These are phyloP conservation scores for Hylyphantes graminicola DNA, from an alignment of 1,140 invertebrate species.

Conservation along the genomic window DNA sequence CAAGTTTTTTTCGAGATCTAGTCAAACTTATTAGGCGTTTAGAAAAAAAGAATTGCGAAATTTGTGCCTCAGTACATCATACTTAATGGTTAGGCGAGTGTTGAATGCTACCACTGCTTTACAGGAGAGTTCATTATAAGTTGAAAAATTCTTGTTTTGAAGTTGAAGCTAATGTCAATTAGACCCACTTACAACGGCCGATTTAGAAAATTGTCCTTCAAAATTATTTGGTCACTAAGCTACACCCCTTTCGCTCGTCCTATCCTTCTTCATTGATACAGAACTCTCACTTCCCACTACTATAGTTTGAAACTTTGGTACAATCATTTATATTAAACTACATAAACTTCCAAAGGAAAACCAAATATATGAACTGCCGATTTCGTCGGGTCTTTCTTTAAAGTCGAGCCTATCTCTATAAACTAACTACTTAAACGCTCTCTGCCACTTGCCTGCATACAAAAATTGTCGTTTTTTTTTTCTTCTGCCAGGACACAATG, in stretches of 20 bases:
- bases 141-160: too few species aligned
- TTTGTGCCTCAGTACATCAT: not conserved
- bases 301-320: not conserved
- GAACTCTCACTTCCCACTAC: too few species aligned
- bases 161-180: too few species aligned
- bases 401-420: conserved; percentile 15
- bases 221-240: too few species aligned
- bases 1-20: conserved; percentile 55
- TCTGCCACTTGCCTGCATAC: not conserved
- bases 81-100: not conserved
- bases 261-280: too few species aligned
- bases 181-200: too few species aligned
- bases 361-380: not conserved
- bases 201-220: too few species aligned
- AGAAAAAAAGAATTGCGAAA: conserved; percentile 15
- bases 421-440: not conserved
- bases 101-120: not conserved
- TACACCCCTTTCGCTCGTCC: too few species aligned
- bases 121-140: too few species aligned
- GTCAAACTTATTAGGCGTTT: conserved; percentile 53
- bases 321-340: not conserved
- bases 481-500: conserved; percentile 6
- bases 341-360: conserved; percentile 33
- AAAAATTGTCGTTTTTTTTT: not conserved
- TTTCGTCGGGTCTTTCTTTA: not conserved